Base-by-base conservation (phyloP, 2,113 vertebrate species). In the Syngnathoides biaculeatus region DNA sequence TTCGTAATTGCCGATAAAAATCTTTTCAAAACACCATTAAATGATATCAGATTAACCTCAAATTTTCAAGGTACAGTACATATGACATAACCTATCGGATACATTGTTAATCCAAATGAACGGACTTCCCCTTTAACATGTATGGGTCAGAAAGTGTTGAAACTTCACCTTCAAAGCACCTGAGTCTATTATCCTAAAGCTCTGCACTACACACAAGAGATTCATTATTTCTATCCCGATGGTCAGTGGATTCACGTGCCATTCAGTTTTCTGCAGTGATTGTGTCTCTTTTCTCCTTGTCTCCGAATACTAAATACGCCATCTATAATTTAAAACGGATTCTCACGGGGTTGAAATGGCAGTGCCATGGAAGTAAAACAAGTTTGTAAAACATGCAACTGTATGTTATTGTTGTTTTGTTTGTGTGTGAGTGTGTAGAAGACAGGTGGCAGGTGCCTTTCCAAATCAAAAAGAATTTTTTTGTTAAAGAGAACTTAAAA, bases 291-390 rank as follows among this genome's bases (percentile, higher is more conserved):
- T 17, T 40, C 30, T 53, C 10, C 24, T 42, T 62, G 19, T 24
- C 5, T 12, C 57, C 20, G 56, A 64, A 72, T 15, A 57, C 38
- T 64, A 61, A 57, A 59, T 12, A 45, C 22, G 42, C 12, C 40
- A 64, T 71, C 15, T 42, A 60, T 64, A 27, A 67, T 78, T 59
- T 8, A 57, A 64, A 69, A 64, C 19, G 38, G 22, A 50, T 47
- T 19, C 11, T 63, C 27, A 65, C 48, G 17, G 39, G 45, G 27
- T 62, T 65, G 13, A 57, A 52, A 66, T 27, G 43, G 24, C 38
- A 52, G 48, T 9, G 30, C 1, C 15, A 50, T 26, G 59, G 11
- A 27, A 62, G 52, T 20, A 66, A 71, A 57, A 27, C 26, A 63
- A 40, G 38, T 13, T 38, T 65, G n/a, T 42, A 45, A 22, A 20